A percentile compares a stretch with the other conserved stretches of the same genome.
Conservation (phyloP, 64 coral and sea anemone genomes). For the Acropora tenuis region DNA sequence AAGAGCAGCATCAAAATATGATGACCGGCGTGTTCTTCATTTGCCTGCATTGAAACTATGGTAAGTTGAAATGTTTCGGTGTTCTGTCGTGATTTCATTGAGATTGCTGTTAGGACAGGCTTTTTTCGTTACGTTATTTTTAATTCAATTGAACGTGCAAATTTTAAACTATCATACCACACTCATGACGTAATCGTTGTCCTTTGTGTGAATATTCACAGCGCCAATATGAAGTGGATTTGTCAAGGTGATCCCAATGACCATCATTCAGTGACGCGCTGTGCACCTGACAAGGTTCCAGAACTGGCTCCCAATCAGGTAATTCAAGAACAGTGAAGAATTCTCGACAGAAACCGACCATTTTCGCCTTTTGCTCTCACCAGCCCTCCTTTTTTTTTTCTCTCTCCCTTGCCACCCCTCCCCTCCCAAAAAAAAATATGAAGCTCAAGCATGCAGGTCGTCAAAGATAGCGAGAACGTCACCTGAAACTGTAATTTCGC, state of each 20-base stretch:
- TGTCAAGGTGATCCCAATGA: constrained; percentile 86
- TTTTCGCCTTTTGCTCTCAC: no score
- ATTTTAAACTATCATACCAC: not conserved
- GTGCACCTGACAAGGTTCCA: constrained; percentile 90
- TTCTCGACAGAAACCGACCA: no score
- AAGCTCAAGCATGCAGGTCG: no score
- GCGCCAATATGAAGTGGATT: constrained; percentile 89
- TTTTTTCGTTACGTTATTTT: no score
- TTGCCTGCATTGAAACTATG: constrained; percentile 85
- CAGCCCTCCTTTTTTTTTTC: no score
- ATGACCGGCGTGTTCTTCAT: constrained; percentile 89
- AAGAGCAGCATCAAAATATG: constrained; percentile 94
- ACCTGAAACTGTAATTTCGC: no score
- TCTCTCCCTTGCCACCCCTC: no score
- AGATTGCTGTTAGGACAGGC: no score
- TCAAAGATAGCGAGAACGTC: no score
- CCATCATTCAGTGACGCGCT: constrained; percentile 81
- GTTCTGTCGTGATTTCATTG: not conserved
- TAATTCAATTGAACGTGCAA: no score
- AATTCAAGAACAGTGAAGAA: not conserved
- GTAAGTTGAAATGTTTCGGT: constrained; percentile 41
- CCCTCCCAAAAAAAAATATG: no score
- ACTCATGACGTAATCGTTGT: not conserved
- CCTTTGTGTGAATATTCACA: not conserved
- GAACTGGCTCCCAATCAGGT: constrained; percentile 94